Base-by-base conservation (phyloP, 2,113 vertebrate genomes). In the Amblyopsis rosae region DNA sequence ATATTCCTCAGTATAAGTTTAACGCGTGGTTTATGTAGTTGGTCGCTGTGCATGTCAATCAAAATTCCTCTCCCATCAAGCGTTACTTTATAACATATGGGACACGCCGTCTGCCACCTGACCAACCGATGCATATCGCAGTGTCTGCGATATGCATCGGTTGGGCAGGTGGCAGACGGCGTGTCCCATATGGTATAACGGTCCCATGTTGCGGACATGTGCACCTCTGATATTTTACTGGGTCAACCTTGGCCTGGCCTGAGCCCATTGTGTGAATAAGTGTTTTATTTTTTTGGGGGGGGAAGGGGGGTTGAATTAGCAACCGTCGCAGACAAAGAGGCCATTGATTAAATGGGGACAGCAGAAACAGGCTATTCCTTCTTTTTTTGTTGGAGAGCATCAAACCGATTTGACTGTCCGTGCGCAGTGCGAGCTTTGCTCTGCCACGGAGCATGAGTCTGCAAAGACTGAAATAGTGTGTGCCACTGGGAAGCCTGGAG, bases 271-370 rank as follows among this genome's bases (percentile, higher is more conserved):
- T 82, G 17, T 4, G 66, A n/a, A 54, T 74, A 82, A 83, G 69
- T 84, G 69, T 26, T 26, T 26, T 26, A 1, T 26, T 26, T 26
- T 26, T 26, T 26, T 1, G 26, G 1, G 26, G 26, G 26, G 1
- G 26, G 26, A 73, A 75, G 46, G 72, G 75, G 69, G 35, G 35
- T 74, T 59, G 64, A 70, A 73, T 62, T 65, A n/a, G 70, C 19
- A 35, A 41, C 35, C 61, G 19, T 51, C 10, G 9, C 80, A 59
- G 70, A 84, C 80, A 80, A 68, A 82, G 78, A 62, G 59, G 70
- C 68, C 46, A 77, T 80, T 86, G 77, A 86, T 76, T 54, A 72
- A 76, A 82, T 6, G 54, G 46, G 84, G 77, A 73, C 85, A 67
- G 45, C n/a, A 63, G 67, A 65, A 72, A 63, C 60, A 16, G 17